Percentiles rank a stretch among this genome's conserved stretches.
Evolutionary conservation across 2,888 invertebrate genomes (phyloP).

Genomic region (Aphidoletes aphidimyza): DNA sequence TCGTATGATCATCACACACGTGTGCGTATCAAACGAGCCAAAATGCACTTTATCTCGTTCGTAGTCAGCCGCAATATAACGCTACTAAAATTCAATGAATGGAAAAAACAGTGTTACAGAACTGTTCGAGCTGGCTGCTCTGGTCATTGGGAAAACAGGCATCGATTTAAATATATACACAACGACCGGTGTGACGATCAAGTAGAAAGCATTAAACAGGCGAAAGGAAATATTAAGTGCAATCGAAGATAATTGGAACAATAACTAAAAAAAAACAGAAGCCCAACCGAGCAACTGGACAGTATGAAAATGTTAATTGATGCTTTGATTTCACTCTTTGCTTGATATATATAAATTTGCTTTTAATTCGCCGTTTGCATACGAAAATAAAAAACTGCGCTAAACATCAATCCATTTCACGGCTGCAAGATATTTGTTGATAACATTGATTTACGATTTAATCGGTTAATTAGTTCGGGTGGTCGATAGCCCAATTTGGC

Average conservation of each 20-base stretch:
- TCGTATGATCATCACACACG: too few species aligned
- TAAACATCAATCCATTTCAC: too few species aligned
- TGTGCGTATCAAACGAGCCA: too few species aligned
- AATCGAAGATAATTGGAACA: background rate
- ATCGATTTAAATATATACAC: background rate
- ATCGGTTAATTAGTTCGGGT: conserved; percentile 42
- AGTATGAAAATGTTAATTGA: conserved; percentile 32
- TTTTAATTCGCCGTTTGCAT: background rate
- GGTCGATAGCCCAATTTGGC: background rate
- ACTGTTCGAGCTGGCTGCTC: too few species aligned
- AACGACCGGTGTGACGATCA: background rate
- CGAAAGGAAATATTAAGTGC: background rate
- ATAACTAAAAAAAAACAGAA: conserved; percentile 6
- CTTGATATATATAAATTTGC: background rate
- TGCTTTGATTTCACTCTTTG: background rate
- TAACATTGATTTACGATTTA: conserved; percentile 36
- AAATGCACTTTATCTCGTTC: too few species aligned
- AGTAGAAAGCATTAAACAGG: too few species aligned
- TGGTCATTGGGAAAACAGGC: too few species aligned
- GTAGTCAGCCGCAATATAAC: too few species aligned
- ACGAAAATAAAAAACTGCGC: too few species aligned
- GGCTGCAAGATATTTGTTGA: background rate
- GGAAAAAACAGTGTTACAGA: too few species aligned
- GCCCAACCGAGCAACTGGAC: background rate
- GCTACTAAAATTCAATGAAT: too few species aligned